Evolutionary conservation across 2,888 invertebrate genomes (phyloP), one percentile per base, ranked within the genome.

Genomic region (Gandaritis pyraliata): DNA sequence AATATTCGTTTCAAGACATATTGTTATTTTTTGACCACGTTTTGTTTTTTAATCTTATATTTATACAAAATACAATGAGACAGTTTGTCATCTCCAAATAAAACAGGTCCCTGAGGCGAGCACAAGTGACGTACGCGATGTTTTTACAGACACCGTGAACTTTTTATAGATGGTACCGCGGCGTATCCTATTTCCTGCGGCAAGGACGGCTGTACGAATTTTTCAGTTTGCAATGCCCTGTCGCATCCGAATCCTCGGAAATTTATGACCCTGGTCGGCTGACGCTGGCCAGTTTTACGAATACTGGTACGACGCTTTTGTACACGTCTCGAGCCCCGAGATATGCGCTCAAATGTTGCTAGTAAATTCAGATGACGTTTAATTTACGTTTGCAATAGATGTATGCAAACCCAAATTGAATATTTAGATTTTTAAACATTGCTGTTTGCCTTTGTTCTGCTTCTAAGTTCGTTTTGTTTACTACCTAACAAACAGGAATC

Each of bases 191-290:
- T 36, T 56, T 56, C 57, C 58, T 55, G 58, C 67, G 66, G 79
- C 76, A 75, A 81, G 78, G 78, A 77, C 76, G 80, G 74, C 76
- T 77, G 77, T 77, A 78, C 80, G 82, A 85, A 90, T 88, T 88
- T 90, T 89, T 88, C 88, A 86, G 80, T 80, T 82, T 81, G 84
- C 86, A 83, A 82, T 85, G 82, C 80, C 80, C 80, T 85, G 90
- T 90, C 90, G 81, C 73, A 76, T 77, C 75, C 76, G 82, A 85
- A 90, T 90, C 90, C 90, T 83, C 77, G 80, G 72, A 88, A 88
- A 90, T 91, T 91, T 91, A 91, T 89, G 83, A 83, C 85, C 81
- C 76, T 70, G 74, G 72, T 72, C 72, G 77, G 78, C 80, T 82
- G 82, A 81, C 85, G 80, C 75, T 82, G 84, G 80, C 83, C 80